Evolutionary conservation across 2,113 vertebrate species (phyloP), one percentile per base, ranked within the genome.

Genomic region (Ranitomeya variabilis): DNA sequence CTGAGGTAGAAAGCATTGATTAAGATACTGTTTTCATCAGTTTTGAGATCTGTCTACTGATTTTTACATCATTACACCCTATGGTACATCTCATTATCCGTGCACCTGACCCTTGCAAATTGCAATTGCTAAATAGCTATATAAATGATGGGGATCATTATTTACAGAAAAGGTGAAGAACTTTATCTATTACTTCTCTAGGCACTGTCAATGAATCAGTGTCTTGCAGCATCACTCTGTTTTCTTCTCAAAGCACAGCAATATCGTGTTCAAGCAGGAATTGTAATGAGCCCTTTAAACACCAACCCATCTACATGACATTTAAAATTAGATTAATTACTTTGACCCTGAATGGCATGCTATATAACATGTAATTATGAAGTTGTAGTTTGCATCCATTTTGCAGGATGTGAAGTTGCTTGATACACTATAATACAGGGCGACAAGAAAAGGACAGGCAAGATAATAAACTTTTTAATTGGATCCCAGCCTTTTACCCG

Each of bases 271-370:
- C 12, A 88, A 60, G 60, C 64, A 80, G 45, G 60, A 51, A 79
- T 62, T 18, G 21, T 76, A 64, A 76, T 64, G 87, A 88, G 67
- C 23, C 52, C 80, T 83, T 88, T 77, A 83, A 76, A 54, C 16
- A 54, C 18, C 26, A 54, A 54, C 18, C 51, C 26, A 62, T 83
- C 55, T 73, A 83, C 57, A 64, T 21, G 76, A 21, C 71, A 76
- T 77, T 74, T 64, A 62, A 31, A 82, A 87, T 82, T 18, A 82
- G 79, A 87, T 87, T 82, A 87, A 87, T 73, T 80, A 87, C 18
- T 81, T 74, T 87, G 79, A 82, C 79, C 66, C 51, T 18, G 81
- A 66, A 59, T 11, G 4, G 60, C 86, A 51, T 73, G 66, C 69
- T 78, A 81, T 73, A 60, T 87, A 59, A 57, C 15, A 80, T 73